These are phyloP conservation scores for Paradisaea rubra DNA, from an alignment of 2,113 vertebrate genomes.

Conservation along the genomic window DNA sequence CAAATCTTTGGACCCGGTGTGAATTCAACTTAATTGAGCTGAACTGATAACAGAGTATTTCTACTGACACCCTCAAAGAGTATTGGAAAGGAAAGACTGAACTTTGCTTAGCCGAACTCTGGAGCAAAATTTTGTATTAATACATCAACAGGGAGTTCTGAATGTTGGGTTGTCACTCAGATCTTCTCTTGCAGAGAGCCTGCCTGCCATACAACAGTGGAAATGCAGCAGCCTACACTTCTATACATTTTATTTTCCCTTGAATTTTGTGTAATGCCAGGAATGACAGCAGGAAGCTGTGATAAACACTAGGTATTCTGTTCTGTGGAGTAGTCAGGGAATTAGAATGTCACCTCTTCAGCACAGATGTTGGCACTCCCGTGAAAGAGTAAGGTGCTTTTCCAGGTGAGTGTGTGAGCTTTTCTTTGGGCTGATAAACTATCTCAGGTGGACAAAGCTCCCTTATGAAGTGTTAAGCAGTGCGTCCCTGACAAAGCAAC, in stretches of 20 bases:
- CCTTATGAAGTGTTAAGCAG: background rate
- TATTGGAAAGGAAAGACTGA: background rate
- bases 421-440: background rate
- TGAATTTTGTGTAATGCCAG: background rate
- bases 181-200: background rate
- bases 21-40: background rate
- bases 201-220: background rate
- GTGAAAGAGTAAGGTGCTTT: background rate
- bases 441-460: background rate
- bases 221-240: background rate
- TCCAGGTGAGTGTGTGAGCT: background rate
- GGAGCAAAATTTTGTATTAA: background rate
- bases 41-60: background rate
- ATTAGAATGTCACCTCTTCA: background rate
- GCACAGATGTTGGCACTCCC: background rate
- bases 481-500: background rate
- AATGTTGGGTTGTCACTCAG: rapidly evolving
- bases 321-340: background rate
- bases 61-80: background rate
- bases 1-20: background rate
- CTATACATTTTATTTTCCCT: background rate
- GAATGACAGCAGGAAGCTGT: background rate
- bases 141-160: background rate
- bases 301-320: background rate
- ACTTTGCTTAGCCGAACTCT: background rate